phyloP scores from a whole-genome alignment of 2,113 vertebrate genomes.

The Apodemus sylvaticus region DNA sequence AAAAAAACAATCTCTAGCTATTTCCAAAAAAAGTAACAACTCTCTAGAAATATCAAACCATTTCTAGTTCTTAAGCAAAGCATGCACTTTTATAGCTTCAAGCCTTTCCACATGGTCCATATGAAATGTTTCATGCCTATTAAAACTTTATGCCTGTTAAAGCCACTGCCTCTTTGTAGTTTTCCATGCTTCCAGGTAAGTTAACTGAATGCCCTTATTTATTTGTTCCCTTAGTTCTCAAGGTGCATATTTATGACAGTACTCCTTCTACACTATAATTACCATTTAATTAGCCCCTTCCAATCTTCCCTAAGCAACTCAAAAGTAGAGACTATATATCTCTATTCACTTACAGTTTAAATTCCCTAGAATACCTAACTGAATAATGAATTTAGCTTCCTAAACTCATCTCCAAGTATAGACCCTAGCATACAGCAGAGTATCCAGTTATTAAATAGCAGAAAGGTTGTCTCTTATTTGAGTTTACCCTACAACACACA shows the following conservation, averaged over 20 bases:
- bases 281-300: constrained; percentile 42
- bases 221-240: constrained; percentile 55
- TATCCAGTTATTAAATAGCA: constrained; percentile 31
- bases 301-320: constrained; percentile 56
- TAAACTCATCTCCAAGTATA: background rate
- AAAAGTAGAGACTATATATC: constrained; percentile 46
- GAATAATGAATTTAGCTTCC: constrained; percentile 46
- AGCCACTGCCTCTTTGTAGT: constrained; percentile 31
- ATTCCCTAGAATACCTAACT: constrained; percentile 41
- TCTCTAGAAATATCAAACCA: constrained; percentile 44
- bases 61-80: constrained; percentile 20
- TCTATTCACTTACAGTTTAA: constrained; percentile 35
- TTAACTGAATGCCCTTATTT: background rate
- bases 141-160: constrained; percentile 35
- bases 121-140: constrained; percentile 45
- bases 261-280: constrained; percentile 34
- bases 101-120: background rate
- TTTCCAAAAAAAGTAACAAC: constrained; percentile 40
- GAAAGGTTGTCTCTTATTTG: constrained; percentile 4
- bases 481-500: background rate
- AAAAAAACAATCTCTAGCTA: background rate
- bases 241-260: constrained; percentile 10
- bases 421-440: constrained; percentile 20
- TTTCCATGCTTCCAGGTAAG: constrained; percentile 52
- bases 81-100: constrained; percentile 21